phyloP scores from a whole-genome alignment of 2,113 vertebrate species.

The Oryzias javanicus region DNA sequence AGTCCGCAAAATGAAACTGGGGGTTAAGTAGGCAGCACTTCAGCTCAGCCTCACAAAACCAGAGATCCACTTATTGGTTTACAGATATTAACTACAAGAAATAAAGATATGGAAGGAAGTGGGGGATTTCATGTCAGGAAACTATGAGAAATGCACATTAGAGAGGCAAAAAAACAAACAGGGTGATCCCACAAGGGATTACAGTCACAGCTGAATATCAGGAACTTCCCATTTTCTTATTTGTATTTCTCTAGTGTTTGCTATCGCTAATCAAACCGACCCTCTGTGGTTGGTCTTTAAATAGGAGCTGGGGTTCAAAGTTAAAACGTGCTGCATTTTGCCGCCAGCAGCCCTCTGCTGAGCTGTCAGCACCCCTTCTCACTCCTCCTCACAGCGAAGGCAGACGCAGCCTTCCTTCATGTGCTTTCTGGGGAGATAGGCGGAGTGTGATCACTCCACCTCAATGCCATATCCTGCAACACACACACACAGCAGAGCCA shows the following conservation, averaged over 20 bases:
- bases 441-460: slow-evolving; percentile 56
- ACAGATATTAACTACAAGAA: slow-evolving; percentile 50
- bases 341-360: slow-evolving; percentile 49
- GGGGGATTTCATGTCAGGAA: slow-evolving; percentile 52
- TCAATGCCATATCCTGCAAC: slow-evolving; percentile 54
- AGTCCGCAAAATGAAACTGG: slow-evolving; percentile 13
- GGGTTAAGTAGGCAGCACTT: slow-evolving; percentile 20
- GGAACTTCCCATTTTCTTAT: slow-evolving; percentile 4
- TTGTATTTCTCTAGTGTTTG: slow-evolving; percentile 1
- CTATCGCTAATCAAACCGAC: slow-evolving; percentile 21
- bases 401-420: slow-evolving; percentile 59
- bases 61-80: slow-evolving; percentile 40
- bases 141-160: slow-evolving; percentile 55
- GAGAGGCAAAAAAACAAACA: slow-evolving; percentile 50
- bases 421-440: slow-evolving; percentile 58
- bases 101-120: slow-evolving; percentile 19
- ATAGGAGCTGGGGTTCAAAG: slow-evolving; percentile 49
- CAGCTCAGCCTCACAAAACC: slow-evolving; percentile 26
- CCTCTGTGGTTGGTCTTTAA: slow-evolving; percentile 54
- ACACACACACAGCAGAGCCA: slow-evolving; percentile 34
- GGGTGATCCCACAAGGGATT: slow-evolving; percentile 29
- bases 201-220: slow-evolving; percentile 11
- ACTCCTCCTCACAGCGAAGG: slow-evolving; percentile 51
- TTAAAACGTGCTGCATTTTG: slow-evolving; percentile 61
- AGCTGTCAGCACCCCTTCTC: slow-evolving; percentile 69